A percentile compares a stretch with the other conserved stretches of the same genome.
These are phyloP conservation scores for Megaleporinus macrocephalus DNA, from an alignment of 2,113 vertebrate species.

Conservation along the genomic window DNA sequence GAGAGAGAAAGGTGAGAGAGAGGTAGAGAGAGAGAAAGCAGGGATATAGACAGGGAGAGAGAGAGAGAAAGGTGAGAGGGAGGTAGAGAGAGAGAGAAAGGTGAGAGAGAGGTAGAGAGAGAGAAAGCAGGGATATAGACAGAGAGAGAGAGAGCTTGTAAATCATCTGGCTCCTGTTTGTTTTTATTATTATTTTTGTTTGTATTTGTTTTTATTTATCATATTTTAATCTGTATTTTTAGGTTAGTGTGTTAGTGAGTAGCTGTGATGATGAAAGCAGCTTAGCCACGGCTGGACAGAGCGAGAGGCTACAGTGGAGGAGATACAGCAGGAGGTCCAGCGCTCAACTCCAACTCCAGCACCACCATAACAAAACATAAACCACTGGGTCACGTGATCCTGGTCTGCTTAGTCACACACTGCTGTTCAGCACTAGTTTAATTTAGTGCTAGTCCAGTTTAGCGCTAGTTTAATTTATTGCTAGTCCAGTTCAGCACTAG, in stretches of 20 bases:
- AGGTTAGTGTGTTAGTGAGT: neutral
- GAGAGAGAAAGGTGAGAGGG: neutral
- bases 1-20: neutral
- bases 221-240: constrained; percentile 11
- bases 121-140: neutral
- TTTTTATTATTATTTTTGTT: neutral
- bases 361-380: neutral
- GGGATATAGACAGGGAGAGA: neutral
- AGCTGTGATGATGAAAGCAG: constrained; percentile 30
- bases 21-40: neutral
- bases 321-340: neutral
- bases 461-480: too few species aligned
- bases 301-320: neutral
- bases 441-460: too few species aligned
- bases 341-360: neutral
- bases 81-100: neutral
- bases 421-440: too few species aligned
- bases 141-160: neutral
- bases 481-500: too few species aligned
- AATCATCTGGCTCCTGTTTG: constrained; percentile 3
- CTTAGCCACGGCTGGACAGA: constrained; percentile 8
- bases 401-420: too few species aligned
- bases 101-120: too few species aligned
- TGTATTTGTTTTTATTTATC: too few species aligned
- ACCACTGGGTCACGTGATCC: neutral